Evolutionary conservation across 2,113 vertebrate genomes (phyloP).

Genomic region (Toxotes chatareus): DNA sequence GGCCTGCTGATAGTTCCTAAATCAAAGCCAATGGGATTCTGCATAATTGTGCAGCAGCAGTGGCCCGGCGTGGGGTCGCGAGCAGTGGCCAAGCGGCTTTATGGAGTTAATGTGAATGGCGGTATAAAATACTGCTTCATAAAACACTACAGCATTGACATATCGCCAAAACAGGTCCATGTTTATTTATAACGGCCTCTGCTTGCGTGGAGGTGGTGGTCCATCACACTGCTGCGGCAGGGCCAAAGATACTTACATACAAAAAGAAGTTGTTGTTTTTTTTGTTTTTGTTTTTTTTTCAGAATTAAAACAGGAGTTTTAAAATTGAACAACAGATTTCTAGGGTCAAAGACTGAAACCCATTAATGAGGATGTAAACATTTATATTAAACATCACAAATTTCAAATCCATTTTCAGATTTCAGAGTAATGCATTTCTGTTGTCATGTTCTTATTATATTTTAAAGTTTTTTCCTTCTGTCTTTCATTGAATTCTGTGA

Average conservation of each 20-base stretch:
- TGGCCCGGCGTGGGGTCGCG: constrained; percentile 44
- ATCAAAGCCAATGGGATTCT: constrained; percentile 82
- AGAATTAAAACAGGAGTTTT: neutral
- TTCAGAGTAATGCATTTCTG: no score
- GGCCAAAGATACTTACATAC: neutral
- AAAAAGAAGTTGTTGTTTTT: neutral
- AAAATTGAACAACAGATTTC: neutral
- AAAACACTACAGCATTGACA: constrained; percentile 71
- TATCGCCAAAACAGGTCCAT: constrained; percentile 50
- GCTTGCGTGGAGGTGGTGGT: constrained; percentile 27
- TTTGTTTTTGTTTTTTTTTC: neutral
- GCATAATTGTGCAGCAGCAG: constrained; percentile 81
- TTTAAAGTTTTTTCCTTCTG: neutral
- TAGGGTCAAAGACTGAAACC: neutral
- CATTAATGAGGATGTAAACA: neutral
- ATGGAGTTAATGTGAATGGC: constrained; percentile 78
- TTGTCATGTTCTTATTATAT: neutral
- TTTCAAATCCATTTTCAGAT: no score
- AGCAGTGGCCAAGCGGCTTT: constrained; percentile 56
- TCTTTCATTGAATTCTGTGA: neutral
- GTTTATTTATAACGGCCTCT: constrained; percentile 71
- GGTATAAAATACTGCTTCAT: constrained; percentile 76
- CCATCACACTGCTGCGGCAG: constrained; percentile 8
- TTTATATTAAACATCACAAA: neutral
- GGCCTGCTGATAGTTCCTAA: constrained; percentile 81